These are phyloP conservation scores for Merops nubicus DNA, from an alignment of 2,113 vertebrate genomes.

Conservation along the genomic window DNA sequence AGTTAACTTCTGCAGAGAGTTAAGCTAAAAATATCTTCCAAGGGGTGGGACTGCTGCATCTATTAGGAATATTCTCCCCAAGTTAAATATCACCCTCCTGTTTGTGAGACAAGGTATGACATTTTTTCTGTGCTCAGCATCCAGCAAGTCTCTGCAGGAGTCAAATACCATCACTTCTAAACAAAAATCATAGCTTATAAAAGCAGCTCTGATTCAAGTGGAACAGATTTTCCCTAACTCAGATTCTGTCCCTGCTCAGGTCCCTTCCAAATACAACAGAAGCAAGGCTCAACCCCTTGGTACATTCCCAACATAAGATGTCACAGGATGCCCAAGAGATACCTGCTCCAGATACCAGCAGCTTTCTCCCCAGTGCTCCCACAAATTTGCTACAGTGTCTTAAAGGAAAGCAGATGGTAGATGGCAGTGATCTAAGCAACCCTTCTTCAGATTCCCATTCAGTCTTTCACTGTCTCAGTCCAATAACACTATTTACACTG, in stretches of 20 bases:
- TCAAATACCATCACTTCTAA: not conserved
- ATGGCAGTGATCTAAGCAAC: not conserved
- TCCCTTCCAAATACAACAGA: not conserved
- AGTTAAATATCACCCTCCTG: not conserved
- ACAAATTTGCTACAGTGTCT: not conserved
- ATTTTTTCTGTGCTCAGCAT: not conserved
- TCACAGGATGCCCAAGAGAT: not conserved
- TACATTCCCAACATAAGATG: not conserved
- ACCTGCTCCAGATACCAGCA: not conserved
- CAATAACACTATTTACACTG: not conserved
- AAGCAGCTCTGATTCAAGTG: not conserved
- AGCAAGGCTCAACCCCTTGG: not conserved
- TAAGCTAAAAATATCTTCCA: not conserved
- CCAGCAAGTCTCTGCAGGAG: not conserved
- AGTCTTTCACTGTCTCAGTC: not conserved
- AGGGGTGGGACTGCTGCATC: not conserved
- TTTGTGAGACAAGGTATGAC: not conserved
- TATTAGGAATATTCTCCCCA: not conserved
- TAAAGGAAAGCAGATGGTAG: not conserved
- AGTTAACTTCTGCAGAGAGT: not conserved
- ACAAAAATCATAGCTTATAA: not conserved
- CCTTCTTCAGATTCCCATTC: not conserved
- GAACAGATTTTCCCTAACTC: not conserved
- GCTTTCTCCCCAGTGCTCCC: not conserved
- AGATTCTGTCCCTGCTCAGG: not conserved